Conservation (phyloP, 2,113 vertebrate genomes). For the Mus pahari region DNA sequence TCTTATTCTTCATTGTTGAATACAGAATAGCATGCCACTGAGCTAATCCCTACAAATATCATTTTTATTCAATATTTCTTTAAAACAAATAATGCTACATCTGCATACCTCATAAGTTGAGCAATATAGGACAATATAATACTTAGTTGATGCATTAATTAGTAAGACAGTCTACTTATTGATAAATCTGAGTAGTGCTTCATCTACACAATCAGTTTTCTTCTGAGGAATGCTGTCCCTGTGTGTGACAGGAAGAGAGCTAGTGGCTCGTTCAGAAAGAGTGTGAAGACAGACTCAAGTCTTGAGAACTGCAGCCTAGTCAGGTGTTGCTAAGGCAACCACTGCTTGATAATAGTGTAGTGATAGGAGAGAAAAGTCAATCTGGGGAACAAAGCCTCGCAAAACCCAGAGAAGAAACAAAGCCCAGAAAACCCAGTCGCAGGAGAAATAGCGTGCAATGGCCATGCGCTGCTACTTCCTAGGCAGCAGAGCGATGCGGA, state of each 20-base stretch:
- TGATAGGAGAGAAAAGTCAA: conserved; percentile 69
- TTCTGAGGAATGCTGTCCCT: conserved; percentile 30
- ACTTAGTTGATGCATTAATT: not conserved
- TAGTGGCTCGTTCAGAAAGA: conserved; percentile 31
- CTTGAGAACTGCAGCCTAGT: conserved; percentile 62
- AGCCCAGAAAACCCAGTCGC: not conserved
- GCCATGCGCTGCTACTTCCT: not conserved
- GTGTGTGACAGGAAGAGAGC: conserved; percentile 49
- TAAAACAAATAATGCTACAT: not conserved
- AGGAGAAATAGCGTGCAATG: not conserved
- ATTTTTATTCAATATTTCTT: conserved; percentile 16
- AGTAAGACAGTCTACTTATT: not conserved
- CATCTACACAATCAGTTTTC: conserved; percentile 12
- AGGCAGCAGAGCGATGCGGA: not conserved
- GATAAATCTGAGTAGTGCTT: conserved; percentile 24
- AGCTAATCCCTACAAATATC: not conserved
- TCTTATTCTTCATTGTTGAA: not conserved
- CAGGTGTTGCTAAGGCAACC: conserved; percentile 80
- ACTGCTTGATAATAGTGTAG: conserved; percentile 74
- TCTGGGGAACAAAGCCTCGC: conserved; percentile 69
- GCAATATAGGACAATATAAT: not conserved
- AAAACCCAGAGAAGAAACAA: conserved; percentile 60
- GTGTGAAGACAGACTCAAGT: conserved; percentile 35
- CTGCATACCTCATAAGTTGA: not conserved
- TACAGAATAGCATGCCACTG: not conserved